Evolutionary conservation across 1,140 invertebrate genomes (phyloP).

Genomic region (Zaprionus lachaisei): DNA sequence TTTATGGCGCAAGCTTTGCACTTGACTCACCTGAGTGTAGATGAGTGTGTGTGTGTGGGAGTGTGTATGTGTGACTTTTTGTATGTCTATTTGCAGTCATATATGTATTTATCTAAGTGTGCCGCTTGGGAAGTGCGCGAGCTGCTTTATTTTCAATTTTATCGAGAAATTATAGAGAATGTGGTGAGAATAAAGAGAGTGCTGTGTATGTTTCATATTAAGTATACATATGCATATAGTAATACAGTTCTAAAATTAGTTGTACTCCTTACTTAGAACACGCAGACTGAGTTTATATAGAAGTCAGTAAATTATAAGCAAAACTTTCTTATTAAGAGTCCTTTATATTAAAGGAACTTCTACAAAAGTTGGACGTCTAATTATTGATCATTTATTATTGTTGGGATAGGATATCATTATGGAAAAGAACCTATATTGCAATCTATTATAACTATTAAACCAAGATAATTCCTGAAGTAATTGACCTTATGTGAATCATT

Average conservation of each 20-base stretch:
- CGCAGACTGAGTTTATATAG: not conserved
- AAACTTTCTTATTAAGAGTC: too few relatives aligned
- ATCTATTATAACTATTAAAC: too few relatives aligned
- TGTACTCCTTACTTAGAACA: not conserved
- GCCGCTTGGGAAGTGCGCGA: not conserved
- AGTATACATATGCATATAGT: not conserved
- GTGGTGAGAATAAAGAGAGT: not conserved
- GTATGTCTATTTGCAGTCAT: slow-evolving; percentile 2
- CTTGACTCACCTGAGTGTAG: not conserved
- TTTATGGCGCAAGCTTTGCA: slow-evolving; percentile 35
- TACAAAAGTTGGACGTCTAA: too few relatives aligned
- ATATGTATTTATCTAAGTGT: slow-evolving; percentile 1
- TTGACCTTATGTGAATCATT: too few relatives aligned
- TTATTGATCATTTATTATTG: too few relatives aligned
- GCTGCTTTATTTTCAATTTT: not conserved
- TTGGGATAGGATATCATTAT: too few relatives aligned
- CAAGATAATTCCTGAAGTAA: too few relatives aligned
- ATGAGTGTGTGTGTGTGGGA: not conserved
- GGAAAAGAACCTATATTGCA: too few relatives aligned
- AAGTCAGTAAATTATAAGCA: too few relatives aligned
- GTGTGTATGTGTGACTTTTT: not conserved
- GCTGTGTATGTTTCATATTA: not conserved
- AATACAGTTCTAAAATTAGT: too few relatives aligned
- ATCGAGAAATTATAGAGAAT: not conserved
- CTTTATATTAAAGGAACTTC: too few relatives aligned